Evolutionary conservation across 2,888 invertebrate species (phyloP).

Genomic region (Aphidoletes aphidimyza): DNA sequence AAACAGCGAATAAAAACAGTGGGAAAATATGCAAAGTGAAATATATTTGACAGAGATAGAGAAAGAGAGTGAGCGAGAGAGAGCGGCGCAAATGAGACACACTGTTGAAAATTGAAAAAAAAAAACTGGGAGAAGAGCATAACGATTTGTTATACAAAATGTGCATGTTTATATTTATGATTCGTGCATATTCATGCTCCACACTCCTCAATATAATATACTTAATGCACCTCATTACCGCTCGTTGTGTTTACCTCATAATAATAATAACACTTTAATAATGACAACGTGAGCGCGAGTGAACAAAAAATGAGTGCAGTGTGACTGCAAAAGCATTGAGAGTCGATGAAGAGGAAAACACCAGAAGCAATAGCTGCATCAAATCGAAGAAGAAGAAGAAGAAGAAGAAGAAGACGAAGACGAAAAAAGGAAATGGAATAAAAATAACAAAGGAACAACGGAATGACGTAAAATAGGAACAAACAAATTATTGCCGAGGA

Average conservation of each 20-base stretch:
- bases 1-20: background rate
- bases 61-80: background rate
- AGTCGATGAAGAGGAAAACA: constrained; percentile 18
- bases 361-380: background rate
- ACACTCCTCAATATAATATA: background rate
- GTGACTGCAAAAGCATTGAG: background rate
- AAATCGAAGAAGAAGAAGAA: too few relatives aligned
- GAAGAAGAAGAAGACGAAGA: too few relatives aligned
- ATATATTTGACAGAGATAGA: background rate
- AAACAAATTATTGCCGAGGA: background rate
- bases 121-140: background rate
- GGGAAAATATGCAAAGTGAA: background rate
- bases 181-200: background rate
- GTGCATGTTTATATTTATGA: background rate
- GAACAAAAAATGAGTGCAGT: background rate
- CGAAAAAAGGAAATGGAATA: too few relatives aligned
- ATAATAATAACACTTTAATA: constrained; percentile 42
- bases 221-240: constrained; percentile 9
- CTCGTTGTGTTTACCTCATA: constrained; percentile 35
- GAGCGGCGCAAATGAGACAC: background rate
- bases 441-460: background rate
- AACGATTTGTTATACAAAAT: constrained; percentile 24
- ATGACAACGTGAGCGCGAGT: background rate
- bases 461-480: constrained; percentile 26
- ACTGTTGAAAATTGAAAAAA: background rate